These are phyloP conservation scores for Leptestheria dahalacensis DNA, from an alignment of 1,140 invertebrate species.

Conservation along the genomic window DNA sequence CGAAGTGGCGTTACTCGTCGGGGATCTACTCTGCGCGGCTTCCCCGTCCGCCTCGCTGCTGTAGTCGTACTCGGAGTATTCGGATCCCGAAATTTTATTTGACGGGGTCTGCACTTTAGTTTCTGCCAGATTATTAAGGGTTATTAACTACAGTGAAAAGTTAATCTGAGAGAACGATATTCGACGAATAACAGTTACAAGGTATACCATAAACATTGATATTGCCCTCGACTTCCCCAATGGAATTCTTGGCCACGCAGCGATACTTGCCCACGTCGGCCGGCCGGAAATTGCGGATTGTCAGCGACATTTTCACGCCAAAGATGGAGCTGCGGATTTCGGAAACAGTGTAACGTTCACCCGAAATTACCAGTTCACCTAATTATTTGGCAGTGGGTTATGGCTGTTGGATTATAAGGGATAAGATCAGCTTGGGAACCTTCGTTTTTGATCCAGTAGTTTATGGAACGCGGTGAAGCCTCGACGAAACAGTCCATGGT, in stretches of 20 bases:
- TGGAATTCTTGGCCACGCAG: conserved; percentile 16
- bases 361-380: conserved; percentile 70
- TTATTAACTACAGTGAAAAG: too few species aligned
- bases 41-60: not conserved
- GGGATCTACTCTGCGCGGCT: not conserved
- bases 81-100: not conserved
- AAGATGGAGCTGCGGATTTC: conserved; percentile 51
- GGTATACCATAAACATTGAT: conserved; percentile 9
- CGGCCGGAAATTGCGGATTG: conserved; percentile 56
- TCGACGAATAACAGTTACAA: not conserved
- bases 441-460: conserved; percentile 65
- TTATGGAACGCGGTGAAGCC: conserved; percentile 75
- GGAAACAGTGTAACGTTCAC: conserved; percentile 64
- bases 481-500: conserved; percentile 65
- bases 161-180: too few species aligned
- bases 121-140: too few species aligned
- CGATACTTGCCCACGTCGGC: conserved; percentile 36
- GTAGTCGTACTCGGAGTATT: not conserved
- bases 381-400: conserved; percentile 19
- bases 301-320: conserved; percentile 67
- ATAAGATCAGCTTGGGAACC: conserved; percentile 32
- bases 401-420: not conserved
- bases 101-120: not conserved
- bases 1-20: not conserved
- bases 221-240: conserved; percentile 16